phyloP scores from a whole-genome alignment of 1,140 invertebrate genomes.

The Cyclina sinensis region DNA sequence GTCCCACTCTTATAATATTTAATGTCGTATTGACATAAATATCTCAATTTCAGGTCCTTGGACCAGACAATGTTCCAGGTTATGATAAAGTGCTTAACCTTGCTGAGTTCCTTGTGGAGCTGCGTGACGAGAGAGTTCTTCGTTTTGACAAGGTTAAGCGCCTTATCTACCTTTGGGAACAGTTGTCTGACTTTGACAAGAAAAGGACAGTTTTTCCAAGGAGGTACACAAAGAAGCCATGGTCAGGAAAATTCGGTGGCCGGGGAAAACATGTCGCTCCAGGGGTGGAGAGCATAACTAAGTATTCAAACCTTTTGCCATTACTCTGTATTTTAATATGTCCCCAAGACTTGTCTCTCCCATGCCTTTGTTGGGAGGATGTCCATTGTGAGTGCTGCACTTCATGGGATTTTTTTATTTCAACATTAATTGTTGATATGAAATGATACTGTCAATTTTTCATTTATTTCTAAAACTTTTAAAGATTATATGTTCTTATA shows the following conservation, averaged over 20 bases:
- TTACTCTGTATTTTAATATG: background rate
- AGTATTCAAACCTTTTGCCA: constrained; percentile 13
- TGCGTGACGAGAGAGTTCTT: constrained; percentile 41
- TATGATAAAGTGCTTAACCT: constrained; percentile 52
- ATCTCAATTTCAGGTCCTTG: constrained; percentile 42
- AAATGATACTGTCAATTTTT: background rate
- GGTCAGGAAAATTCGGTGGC: constrained; percentile 55
- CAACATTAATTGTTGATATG: no score
- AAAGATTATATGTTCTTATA: background rate
- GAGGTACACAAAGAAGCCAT: constrained; percentile 45
- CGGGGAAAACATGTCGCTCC: constrained; percentile 37
- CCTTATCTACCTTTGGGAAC: constrained; percentile 45
- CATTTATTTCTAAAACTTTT: constrained; percentile 1
- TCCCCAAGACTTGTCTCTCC: no score
- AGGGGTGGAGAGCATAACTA: constrained; percentile 55
- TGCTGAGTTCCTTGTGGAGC: constrained; percentile 53
- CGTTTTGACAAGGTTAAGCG: constrained; percentile 30
- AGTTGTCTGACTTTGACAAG: constrained; percentile 59
- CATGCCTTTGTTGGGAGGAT: no score
- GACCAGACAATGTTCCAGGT: constrained; percentile 58
- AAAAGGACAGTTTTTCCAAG: constrained; percentile 51
- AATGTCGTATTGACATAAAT: background rate
- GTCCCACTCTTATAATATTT: constrained; percentile 5
- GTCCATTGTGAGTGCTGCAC: no score
- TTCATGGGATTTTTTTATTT: background rate